Evolutionary conservation across 2,113 vertebrate genomes (phyloP), one percentile per base, ranked within the genome.

Genomic region (Hemicordylus capensis): DNA sequence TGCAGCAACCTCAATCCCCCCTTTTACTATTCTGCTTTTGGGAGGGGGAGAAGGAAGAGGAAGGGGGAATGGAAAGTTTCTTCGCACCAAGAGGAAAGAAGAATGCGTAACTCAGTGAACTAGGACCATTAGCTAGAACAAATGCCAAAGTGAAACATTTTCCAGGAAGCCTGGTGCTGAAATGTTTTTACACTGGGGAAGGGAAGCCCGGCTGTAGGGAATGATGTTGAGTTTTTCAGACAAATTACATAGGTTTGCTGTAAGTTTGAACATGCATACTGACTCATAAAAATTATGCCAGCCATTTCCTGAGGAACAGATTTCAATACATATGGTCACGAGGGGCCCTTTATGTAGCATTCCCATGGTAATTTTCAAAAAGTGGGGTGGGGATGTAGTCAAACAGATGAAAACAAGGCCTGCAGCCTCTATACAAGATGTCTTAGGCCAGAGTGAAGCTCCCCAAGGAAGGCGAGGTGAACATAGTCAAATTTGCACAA

Each of bases 71-170:
- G 59, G 51, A 75, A 39, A 73, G 66, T 61, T 81, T 83, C 78
- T 88, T 56, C 83, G 82, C 14, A 77, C 34, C 37, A 83, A 61
- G 69, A 89, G 72, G 81, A 84, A 85, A 0, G 1, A 86, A 88
- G 79, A 76, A 1, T 0, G 39, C 20, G 73, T 70, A 87, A 88
- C 0, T 1, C 63, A 79, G 61, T 67, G n/a, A 69, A 81, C 6
- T 14, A 74, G 72, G 81, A 64, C 85, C 80, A 88, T 88, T 54
- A 91, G 78, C 76, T 84, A 90, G 46, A 93, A 76, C 0, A 0
- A 85, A 79, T 48, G 86, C 80, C 88, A 89, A 82, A 90, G 51
- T 61, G 48, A 82, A 89, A 83, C 26, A n/a, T 84, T 91, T 89
- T 83, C 80, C 77, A 90, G 81, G 89, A 86, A 91, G 80, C 85